A percentile compares a stretch with the other conserved stretches of the same genome.
Conservation (phyloP, 2,888 invertebrate species). For the Drosophila bunnanda region DNA sequence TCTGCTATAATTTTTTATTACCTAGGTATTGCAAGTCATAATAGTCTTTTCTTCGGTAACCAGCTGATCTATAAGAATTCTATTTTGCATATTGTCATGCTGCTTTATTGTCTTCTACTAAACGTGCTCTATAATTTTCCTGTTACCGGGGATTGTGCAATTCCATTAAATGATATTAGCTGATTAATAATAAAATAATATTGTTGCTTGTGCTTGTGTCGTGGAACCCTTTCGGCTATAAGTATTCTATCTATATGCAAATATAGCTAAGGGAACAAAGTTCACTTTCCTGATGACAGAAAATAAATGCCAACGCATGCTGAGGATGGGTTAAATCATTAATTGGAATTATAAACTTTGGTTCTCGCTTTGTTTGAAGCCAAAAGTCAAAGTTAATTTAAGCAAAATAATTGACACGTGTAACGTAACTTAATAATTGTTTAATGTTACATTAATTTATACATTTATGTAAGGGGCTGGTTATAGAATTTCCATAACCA, state of each 20-base stretch:
- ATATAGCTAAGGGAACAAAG: conserved; percentile 13
- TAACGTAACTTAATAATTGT: conserved; percentile 9
- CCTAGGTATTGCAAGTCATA: background rate
- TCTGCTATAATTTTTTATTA: background rate
- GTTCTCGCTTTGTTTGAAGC: background rate
- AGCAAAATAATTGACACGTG: conserved; percentile 11
- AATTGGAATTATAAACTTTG: background rate
- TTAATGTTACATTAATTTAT: background rate
- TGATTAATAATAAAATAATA: background rate
- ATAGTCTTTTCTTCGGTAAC: background rate
- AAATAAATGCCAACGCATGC: conserved; percentile 18
- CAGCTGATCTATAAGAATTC: conserved; percentile 3
- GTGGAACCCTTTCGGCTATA: conserved; percentile 8
- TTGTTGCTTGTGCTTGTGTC: background rate
- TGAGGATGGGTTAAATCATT: conserved; percentile 17
- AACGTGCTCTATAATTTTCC: background rate
- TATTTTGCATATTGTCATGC: background rate
- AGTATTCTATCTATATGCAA: conserved; percentile 10
- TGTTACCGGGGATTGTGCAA: background rate
- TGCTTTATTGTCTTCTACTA: background rate
- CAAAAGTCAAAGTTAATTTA: background rate
- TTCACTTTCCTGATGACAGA: conserved; percentile 7
- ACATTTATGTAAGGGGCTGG: background rate
- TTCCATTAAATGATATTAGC: background rate
- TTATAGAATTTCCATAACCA: background rate